Evolutionary conservation across 2,113 vertebrate species (phyloP), one percentile per base, ranked within the genome.

Genomic region (Anolis sagrei): DNA sequence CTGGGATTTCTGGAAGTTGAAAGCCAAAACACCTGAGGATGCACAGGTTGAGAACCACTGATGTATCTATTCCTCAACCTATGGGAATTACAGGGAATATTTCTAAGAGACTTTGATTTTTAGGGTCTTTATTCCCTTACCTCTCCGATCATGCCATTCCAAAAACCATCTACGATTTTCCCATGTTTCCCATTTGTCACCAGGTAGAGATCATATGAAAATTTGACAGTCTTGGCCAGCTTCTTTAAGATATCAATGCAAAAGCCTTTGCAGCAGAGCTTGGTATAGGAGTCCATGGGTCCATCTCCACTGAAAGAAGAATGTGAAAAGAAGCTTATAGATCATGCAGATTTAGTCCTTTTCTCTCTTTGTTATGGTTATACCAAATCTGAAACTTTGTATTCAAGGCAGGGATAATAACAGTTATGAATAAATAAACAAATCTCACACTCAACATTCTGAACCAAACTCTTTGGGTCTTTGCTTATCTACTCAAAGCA

Each of bases 71-170:
- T 75, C 25, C 66, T 51, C 62, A 27, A n/a, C 11, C 5, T 77
- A 7, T 19, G 48, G n/a, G 23, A 9, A 25, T 27, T 36, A 2
- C 4, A 51, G 18, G 61, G 39, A 66, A 14, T 68, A 32, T 68
- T n/a, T 68, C 21, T 36, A 51, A 36, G 34, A 68, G 8, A 29
- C 51, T 68, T n/a, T 49, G n/a, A 77, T 1, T 8, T 29, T 54
- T 29, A 34, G 11, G 32, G 11, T 72, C 29, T 16, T 18, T 73
- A 39, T 79, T 78, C 7, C 75, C 96, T 82, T 94, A 99, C 99
- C 98, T 99, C 99, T 88, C 99, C 99, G 16, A 99, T 99, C 99
- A 99, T 99, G 82, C 99, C 98, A 0, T 99, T 99, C 99, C 99
- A 99, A 62, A 98, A 97, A 11, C 99, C 98, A 0, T 97, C 97